Percentiles rank a stretch among this genome's conserved stretches.
Conservation (phyloP, 2,888 invertebrate species). For the Perizoma affinitatum region DNA sequence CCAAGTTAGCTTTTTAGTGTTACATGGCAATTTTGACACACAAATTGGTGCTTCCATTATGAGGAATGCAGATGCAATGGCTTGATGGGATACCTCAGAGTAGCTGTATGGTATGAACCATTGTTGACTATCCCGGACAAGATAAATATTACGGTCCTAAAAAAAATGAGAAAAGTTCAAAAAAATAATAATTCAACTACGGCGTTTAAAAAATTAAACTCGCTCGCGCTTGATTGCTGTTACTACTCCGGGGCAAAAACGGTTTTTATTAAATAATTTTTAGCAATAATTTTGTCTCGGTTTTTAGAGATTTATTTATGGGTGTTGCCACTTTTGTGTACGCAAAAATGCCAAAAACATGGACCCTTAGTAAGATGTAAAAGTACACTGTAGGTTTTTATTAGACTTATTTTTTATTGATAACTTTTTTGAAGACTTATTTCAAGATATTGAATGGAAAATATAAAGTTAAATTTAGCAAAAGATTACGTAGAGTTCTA, state of each 20-base stretch:
- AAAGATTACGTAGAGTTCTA: too few relatives aligned
- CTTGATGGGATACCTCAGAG: conserved; percentile 10
- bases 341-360: conserved; percentile 39
- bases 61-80: conserved; percentile 52
- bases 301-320: conserved; percentile 29
- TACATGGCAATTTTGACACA: conserved; percentile 50
- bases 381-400: conserved; percentile 25
- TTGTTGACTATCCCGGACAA: too few relatives aligned
- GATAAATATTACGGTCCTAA: too few relatives aligned
- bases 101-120: neutral
- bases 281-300: conserved; percentile 35
- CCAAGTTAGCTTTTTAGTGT: conserved; percentile 63
- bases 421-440: conserved; percentile 37
- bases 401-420: conserved; percentile 31
- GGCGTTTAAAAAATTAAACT: conserved; percentile 1
- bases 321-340: conserved; percentile 36
- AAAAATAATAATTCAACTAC: conserved; percentile 4
- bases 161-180: too few relatives aligned
- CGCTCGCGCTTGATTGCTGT: conserved; percentile 12
- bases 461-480: too few relatives aligned
- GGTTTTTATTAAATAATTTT: conserved; percentile 8
- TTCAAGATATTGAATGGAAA: conserved; percentile 6
- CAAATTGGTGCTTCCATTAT: conserved; percentile 71
- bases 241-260: conserved; percentile 12
- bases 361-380: conserved; percentile 30